Evolutionary conservation across 2,797 vertebrate genomes (phyloP).

Genomic region (Brachymystax lenok): DNA sequence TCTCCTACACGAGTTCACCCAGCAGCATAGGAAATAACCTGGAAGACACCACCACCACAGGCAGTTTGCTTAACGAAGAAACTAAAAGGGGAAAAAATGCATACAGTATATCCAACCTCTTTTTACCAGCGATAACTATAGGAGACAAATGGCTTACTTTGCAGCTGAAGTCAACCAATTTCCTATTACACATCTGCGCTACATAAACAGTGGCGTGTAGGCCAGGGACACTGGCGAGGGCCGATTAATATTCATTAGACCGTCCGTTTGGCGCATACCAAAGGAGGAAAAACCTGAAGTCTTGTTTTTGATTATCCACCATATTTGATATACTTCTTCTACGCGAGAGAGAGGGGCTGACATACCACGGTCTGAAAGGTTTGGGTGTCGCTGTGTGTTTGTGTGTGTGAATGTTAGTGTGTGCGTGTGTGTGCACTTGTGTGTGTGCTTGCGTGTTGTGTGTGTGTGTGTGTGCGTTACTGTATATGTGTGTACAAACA

Average conservation of each 20-base stretch:
- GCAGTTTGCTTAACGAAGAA: not conserved
- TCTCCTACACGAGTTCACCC: not conserved
- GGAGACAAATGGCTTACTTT: conserved; percentile 24
- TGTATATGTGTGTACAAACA: conserved; percentile 15
- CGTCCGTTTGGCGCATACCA: not conserved
- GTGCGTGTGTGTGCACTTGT: conserved; percentile 3
- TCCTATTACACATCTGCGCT: conserved; percentile 50
- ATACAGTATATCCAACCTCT: not conserved
- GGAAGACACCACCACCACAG: not conserved
- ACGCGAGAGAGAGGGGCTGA: not conserved
- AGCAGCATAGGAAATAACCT: not conserved
- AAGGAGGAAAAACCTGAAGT: not conserved
- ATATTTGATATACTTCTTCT: conserved; percentile 42
- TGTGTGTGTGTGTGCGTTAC: conserved; percentile 21
- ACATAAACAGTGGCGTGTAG: conserved; percentile 43
- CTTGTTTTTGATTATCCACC: conserved; percentile 25
- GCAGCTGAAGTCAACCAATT: conserved; percentile 31
- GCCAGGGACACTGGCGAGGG: conserved; percentile 27
- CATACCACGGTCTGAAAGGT: not conserved
- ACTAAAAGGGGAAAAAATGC: not conserved
- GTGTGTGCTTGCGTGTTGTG: not conserved
- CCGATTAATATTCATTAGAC: conserved; percentile 27
- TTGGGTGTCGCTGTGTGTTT: not conserved
- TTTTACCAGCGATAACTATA: conserved; percentile 12
- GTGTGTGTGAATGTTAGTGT: conserved; percentile 17